These are phyloP conservation scores for Propithecus coquereli DNA, from an alignment of 2,113 vertebrate species.

Conservation along the genomic window DNA sequence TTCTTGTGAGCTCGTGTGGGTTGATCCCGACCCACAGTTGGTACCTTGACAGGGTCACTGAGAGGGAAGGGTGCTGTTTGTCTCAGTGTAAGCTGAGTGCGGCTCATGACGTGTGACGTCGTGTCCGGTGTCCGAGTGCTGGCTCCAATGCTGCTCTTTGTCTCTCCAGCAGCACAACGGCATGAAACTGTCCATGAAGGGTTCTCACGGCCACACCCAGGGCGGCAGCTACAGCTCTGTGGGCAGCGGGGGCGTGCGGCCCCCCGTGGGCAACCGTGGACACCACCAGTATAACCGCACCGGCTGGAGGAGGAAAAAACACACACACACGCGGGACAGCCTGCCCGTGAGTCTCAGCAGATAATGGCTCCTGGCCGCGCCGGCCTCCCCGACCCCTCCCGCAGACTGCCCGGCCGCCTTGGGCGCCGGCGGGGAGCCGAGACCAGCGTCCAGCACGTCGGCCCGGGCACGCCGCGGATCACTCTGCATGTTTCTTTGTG, in stretches of 20 bases:
- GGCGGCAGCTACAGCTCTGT: conserved; percentile 84
- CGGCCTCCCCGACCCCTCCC: conserved; percentile 52
- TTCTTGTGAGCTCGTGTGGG: accelerated
- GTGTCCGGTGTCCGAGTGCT: accelerated
- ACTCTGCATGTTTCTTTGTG: conserved; percentile 88
- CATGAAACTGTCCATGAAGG: conserved; percentile 93
- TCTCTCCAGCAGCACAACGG: conserved; percentile 84
- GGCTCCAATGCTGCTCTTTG: neutral
- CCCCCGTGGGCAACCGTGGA: conserved; percentile 85
- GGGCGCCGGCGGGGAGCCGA: conserved; percentile 70
- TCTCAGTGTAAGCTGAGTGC: no score
- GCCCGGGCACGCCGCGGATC: conserved; percentile 79
- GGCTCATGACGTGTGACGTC: neutral
- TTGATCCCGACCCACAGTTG: accelerated
- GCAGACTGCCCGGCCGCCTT: conserved; percentile 69
- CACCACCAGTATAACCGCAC: conserved; percentile 93
- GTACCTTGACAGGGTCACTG: no score
- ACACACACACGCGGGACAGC: conserved; percentile 86
- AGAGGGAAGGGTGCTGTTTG: accelerated
- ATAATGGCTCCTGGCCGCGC: conserved; percentile 81
- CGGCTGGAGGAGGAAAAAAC: conserved; percentile 93
- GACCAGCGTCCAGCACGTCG: conserved; percentile 82
- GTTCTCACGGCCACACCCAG: conserved; percentile 86
- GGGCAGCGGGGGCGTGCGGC: conserved; percentile 81
- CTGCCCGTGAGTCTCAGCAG: conserved; percentile 96